Conservation (phyloP, 2,888 invertebrate genomes). For the Eupithecia abbreviata region DNA sequence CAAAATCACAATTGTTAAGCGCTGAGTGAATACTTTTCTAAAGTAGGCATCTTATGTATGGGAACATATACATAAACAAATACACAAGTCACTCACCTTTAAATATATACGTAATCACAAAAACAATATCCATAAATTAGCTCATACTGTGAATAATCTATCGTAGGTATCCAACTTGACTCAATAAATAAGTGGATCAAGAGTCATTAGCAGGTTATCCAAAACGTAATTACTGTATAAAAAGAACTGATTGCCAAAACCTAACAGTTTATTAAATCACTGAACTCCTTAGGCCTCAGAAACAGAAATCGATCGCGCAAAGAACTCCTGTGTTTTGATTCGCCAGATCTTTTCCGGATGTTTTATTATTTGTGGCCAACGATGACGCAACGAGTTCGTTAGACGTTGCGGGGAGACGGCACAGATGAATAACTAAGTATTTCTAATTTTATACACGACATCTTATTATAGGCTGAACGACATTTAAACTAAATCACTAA, state of each 20-base stretch:
- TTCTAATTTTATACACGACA: constrained; percentile 11
- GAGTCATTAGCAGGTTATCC: not conserved
- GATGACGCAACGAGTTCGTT: constrained; percentile 5
- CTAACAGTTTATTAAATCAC: not conserved
- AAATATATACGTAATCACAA: not conserved
- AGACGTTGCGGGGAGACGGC: not conserved
- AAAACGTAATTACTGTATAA: not conserved
- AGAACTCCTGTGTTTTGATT: constrained; percentile 10
- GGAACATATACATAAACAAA: not conserved
- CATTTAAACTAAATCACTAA: not conserved
- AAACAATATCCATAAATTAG: not conserved
- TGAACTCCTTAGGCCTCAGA: not conserved
- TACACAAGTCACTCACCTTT: not conserved
- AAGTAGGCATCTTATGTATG: not conserved
- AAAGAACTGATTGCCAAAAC: not conserved
- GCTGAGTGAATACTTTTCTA: not conserved
- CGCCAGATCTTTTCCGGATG: constrained; percentile 7
- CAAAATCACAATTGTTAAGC: not conserved
- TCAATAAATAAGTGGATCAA: not conserved
- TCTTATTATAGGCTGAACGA: constrained; percentile 1
- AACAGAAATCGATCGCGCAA: not conserved
- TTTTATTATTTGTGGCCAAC: not conserved
- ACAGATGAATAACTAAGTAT: not conserved
- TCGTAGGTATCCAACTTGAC: not conserved
- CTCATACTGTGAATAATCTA: not conserved